These are phyloP conservation scores for Andricus curvator DNA, from an alignment of 2,888 invertebrate species.

Conservation along the genomic window DNA sequence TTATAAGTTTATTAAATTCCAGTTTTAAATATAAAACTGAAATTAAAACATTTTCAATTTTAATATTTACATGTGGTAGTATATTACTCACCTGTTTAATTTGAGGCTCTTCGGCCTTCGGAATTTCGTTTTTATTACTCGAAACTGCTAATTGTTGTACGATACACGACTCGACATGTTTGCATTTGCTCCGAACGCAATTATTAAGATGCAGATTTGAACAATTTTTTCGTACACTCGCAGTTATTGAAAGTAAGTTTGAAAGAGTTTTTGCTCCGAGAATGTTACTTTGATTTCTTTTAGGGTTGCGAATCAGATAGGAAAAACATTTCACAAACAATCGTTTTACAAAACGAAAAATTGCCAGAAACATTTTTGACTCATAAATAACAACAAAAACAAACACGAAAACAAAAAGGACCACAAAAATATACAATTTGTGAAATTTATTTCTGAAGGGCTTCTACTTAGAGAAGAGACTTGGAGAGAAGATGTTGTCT, in stretches of 20 bases:
- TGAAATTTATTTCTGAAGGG: background rate
- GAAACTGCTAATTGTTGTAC: background rate
- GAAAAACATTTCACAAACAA: background rate
- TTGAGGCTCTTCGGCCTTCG: background rate
- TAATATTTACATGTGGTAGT: too few relatives aligned
- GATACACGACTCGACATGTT: background rate
- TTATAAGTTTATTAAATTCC: too few relatives aligned
- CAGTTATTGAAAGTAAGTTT: background rate
- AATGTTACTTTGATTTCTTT: background rate
- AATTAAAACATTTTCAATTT: too few relatives aligned
- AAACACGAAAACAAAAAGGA: background rate
- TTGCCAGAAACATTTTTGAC: background rate
- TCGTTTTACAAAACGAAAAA: slow-evolving; percentile 3
- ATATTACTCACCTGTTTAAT: background rate
- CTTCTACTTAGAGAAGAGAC: background rate
- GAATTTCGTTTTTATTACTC: background rate
- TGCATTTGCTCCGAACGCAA: background rate
- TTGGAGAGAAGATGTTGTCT: background rate
- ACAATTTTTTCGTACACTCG: background rate
- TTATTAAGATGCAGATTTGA: background rate
- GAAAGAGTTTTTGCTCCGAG: background rate
- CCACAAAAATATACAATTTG: background rate
- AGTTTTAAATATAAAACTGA: too few relatives aligned
- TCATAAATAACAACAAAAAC: background rate
- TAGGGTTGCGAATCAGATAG: background rate